These are phyloP conservation scores for Drosophila mimetica DNA, from an alignment of 2,888 invertebrate species.

Conservation along the genomic window DNA sequence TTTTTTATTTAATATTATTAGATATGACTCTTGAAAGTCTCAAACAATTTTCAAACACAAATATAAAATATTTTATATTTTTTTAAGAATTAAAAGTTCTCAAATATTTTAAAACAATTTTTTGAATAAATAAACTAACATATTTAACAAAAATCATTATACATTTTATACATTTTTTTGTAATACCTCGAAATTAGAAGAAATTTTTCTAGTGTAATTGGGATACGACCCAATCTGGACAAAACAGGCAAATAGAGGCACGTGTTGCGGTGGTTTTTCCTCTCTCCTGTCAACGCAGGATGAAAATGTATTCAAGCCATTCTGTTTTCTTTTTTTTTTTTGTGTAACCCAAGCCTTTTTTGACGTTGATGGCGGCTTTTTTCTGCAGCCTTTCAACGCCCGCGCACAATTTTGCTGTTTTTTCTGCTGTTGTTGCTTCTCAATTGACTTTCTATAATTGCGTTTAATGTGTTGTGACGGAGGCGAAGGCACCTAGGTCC, in stretches of 20 bases:
- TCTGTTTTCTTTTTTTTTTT: slow-evolving; percentile 1
- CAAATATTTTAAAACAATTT: no score
- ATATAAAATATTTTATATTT: no score
- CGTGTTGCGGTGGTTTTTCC: slow-evolving; percentile 22
- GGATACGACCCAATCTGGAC: slow-evolving; percentile 32
- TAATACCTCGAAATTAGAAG: not conserved
- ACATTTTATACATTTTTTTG: not conserved
- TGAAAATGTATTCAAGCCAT: slow-evolving; percentile 18
- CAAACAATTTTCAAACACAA: no score
- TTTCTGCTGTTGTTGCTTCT: slow-evolving; percentile 38
- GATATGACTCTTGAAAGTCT: no score
- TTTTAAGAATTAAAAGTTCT: no score
- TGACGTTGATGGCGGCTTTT: slow-evolving; percentile 21
- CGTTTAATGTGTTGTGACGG: slow-evolving; percentile 80
- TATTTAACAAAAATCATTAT: no score
- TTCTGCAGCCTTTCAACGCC: slow-evolving; percentile 60
- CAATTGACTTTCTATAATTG: slow-evolving; percentile 80
- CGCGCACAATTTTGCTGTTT: slow-evolving; percentile 58
- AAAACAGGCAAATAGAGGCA: slow-evolving; percentile 33
- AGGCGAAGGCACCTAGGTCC: slow-evolving; percentile 23
- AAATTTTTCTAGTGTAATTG: slow-evolving; percentile 25
- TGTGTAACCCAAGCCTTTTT: slow-evolving; percentile 28
- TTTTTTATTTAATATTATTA: no score
- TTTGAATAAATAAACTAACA: no score
- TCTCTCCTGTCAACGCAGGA: slow-evolving; percentile 13